phyloP scores from a whole-genome alignment of 92 coral and sea anemone genomes.

The Paramuricea clavata region DNA sequence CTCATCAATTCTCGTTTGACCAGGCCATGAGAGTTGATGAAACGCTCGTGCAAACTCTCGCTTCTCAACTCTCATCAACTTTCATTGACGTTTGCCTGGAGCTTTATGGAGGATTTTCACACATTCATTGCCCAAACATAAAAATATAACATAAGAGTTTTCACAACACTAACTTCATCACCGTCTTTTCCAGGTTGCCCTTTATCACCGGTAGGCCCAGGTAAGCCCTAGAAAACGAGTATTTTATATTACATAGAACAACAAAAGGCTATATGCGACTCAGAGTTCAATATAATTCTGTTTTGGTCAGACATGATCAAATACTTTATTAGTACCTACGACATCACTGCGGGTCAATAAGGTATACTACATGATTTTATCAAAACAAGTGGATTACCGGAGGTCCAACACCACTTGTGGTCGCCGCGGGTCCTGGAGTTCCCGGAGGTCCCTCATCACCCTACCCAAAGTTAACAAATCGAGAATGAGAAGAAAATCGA shows the following conservation, averaged over 20 bases:
- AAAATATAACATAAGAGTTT: background rate
- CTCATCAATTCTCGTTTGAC: too few relatives aligned
- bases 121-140: background rate
- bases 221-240: background rate
- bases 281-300: too few relatives aligned
- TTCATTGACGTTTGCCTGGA: background rate
- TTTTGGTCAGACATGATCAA: too few relatives aligned
- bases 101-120: background rate
- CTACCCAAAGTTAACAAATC: background rate
- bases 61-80: too few relatives aligned
- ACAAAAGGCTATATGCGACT: too few relatives aligned
- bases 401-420: slow-evolving; percentile 30
- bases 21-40: too few relatives aligned
- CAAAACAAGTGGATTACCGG: slow-evolving; percentile 24
- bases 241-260: background rate
- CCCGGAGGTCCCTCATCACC: slow-evolving; percentile 32
- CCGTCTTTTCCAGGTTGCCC: slow-evolving; percentile 12
- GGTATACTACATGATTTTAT: too few relatives aligned
- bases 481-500: too few relatives aligned
- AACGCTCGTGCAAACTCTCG: too few relatives aligned
- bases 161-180: slow-evolving; percentile 16
- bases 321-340: too few relatives aligned
- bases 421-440: slow-evolving; percentile 28
- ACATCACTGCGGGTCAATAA: background rate
- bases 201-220: slow-evolving; percentile 11